Evolutionary conservation across 2,113 vertebrate species (phyloP).

Genomic region (Labeo catla): DNA sequence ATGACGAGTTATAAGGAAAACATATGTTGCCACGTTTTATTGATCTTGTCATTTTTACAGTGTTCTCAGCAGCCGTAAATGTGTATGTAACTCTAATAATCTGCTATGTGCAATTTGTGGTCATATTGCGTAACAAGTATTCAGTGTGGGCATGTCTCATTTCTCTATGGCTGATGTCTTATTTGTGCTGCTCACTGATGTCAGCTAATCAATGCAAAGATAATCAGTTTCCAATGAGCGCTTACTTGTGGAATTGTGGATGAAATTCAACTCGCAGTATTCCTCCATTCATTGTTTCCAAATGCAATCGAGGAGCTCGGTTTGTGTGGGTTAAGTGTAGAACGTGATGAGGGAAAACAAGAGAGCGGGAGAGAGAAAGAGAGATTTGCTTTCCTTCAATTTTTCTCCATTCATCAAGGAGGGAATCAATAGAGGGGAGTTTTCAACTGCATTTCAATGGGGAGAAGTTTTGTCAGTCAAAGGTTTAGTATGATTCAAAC

Average conservation of each 20-base stretch:
- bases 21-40: background rate
- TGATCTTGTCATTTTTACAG: background rate
- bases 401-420: slow-evolving; percentile 50
- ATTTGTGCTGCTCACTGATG: slow-evolving; percentile 15
- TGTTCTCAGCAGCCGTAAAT: background rate
- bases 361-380: slow-evolving; percentile 14
- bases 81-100: background rate
- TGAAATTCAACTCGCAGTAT: slow-evolving; percentile 6
- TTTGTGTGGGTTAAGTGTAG: background rate
- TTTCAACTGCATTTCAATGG: slow-evolving; percentile 58
- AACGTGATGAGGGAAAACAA: background rate
- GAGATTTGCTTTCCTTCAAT: slow-evolving; percentile 49
- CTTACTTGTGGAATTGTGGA: slow-evolving; percentile 10
- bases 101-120: background rate
- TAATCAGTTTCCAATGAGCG: slow-evolving; percentile 23
- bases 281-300: slow-evolving; percentile 45
- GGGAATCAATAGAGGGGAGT: slow-evolving; percentile 57
- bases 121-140: background rate
- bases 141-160: background rate
- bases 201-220: slow-evolving; percentile 33
- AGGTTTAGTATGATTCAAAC: slow-evolving; percentile 63
- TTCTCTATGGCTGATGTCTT: slow-evolving; percentile 24
- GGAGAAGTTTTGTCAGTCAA: slow-evolving; percentile 60
- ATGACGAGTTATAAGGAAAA: background rate
- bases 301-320: slow-evolving; percentile 2